phyloP scores from a whole-genome alignment of 1,140 invertebrate genomes.

The Scaptomyza pallida region DNA sequence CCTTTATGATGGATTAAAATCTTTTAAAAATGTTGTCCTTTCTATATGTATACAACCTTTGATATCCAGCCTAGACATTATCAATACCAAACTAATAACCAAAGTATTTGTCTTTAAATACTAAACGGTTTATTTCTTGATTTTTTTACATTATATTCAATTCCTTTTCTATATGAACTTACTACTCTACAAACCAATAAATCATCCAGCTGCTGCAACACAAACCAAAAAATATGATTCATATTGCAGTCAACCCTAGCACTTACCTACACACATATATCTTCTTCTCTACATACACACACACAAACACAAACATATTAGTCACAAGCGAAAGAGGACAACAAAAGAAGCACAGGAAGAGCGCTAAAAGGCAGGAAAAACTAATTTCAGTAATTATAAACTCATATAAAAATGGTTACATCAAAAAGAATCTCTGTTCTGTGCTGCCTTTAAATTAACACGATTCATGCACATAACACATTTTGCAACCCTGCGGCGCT shows the following conservation, averaged over 20 bases:
- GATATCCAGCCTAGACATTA: no score
- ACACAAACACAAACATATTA: not conserved
- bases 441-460: slow-evolving; percentile 71
- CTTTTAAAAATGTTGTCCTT: no score
- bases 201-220: not conserved
- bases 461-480: slow-evolving; percentile 61
- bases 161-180: no score
- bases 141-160: no score
- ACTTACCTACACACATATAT: slow-evolving; percentile 4
- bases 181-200: not conserved
- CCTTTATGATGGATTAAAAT: no score
- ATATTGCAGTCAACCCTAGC: slow-evolving; percentile 21
- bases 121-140: no score
- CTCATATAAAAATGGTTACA: slow-evolving; percentile 80
- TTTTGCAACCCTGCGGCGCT: slow-evolving; percentile 52
- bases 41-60: no score
- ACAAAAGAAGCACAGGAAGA: slow-evolving; percentile 2
- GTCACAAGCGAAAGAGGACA: not conserved
- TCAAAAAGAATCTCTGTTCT: slow-evolving; percentile 56
- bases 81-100: no score
- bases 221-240: slow-evolving; percentile 31
- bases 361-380: slow-evolving; percentile 47
- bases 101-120: no score
- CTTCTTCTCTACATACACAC: not conserved
- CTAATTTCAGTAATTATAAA: slow-evolving; percentile 84